Evolutionary conservation across 2,797 vertebrate genomes (phyloP).

Genomic region (Malurus leucopterus): DNA sequence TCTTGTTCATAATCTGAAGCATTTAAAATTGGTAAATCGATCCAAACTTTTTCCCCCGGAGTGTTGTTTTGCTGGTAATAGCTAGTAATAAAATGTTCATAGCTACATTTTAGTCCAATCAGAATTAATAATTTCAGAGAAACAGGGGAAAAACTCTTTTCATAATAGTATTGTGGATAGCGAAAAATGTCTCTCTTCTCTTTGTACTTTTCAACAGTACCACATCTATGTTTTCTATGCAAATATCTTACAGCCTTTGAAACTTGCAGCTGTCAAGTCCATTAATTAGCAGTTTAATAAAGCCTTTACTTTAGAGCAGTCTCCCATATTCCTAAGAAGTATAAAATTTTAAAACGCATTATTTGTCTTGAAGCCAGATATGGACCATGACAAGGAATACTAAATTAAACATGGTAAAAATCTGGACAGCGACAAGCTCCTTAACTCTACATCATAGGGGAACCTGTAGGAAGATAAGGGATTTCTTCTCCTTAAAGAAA

Average conservation of each 20-base stretch:
- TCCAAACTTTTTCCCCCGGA: background rate
- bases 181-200: background rate
- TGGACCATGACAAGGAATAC: background rate
- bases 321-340: background rate
- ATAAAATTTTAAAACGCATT: background rate
- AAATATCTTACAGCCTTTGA: background rate
- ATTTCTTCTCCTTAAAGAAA: background rate
- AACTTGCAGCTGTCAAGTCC: background rate
- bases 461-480: background rate
- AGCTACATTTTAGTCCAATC: background rate
- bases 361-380: background rate
- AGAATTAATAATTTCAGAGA: conserved; percentile 6
- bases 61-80: background rate
- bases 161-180: background rate
- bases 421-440: background rate
- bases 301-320: background rate
- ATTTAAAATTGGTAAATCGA: background rate
- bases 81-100: background rate
- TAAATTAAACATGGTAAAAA: background rate
- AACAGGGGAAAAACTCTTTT: background rate
- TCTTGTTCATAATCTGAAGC: background rate
- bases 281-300: background rate
- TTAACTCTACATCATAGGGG: background rate
- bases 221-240: background rate
- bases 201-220: background rate